Evolutionary conservation across 2,113 vertebrate genomes (phyloP).

Genomic region (Empidonax traillii): DNA sequence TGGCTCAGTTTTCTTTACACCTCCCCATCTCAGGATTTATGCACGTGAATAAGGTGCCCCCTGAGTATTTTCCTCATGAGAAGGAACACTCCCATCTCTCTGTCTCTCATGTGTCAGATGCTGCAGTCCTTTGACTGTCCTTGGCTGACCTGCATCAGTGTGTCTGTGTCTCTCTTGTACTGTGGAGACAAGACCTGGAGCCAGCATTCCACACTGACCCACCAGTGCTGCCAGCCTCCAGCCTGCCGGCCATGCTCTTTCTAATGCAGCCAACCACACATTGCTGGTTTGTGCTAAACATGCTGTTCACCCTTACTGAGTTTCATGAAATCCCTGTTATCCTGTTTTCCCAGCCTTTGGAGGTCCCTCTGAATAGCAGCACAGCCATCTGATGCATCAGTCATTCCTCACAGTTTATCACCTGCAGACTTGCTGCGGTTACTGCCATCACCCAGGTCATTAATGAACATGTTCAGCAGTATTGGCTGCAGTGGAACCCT

Average conservation of each 20-base stretch:
- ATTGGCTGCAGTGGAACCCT: background rate
- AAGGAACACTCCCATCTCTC: background rate
- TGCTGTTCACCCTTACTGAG: background rate
- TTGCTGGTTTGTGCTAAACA: background rate
- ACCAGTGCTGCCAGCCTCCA: background rate
- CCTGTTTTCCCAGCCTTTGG: background rate
- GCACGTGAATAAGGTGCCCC: background rate
- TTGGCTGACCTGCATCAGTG: background rate
- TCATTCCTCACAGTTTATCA: background rate
- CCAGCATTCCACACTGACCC: background rate
- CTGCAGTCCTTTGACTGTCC: background rate
- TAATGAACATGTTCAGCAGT: background rate
- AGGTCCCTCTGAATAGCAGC: background rate
- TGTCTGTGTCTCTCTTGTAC: background rate
- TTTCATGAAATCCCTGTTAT: background rate
- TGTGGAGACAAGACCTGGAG: background rate
- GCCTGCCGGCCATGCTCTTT: background rate
- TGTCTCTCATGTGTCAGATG: background rate
- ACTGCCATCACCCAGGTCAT: no score
- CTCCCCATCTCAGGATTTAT: background rate
- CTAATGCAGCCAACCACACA: background rate
- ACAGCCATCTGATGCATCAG: background rate
- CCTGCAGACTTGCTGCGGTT: background rate
- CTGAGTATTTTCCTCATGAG: background rate
- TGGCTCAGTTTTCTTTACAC: background rate